Evolutionary conservation across 2,888 invertebrate genomes (phyloP), one percentile per base, ranked within the genome.

Genomic region (Tortrix viridana): DNA sequence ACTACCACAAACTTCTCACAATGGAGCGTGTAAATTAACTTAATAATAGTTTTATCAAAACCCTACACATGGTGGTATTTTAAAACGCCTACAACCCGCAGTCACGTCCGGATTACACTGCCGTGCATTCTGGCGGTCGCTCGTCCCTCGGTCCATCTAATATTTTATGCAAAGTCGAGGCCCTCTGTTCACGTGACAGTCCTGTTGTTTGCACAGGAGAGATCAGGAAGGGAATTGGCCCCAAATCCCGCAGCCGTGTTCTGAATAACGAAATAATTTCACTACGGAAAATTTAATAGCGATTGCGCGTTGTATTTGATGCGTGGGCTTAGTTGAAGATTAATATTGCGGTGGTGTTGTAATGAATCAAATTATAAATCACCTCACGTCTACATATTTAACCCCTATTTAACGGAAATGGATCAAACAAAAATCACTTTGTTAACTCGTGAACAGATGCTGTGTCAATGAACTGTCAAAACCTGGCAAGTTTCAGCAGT

Each of bases 221-320:
- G 88, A 89, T 89, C 89, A 89, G 86, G 87, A 89, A 85, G 85
- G 85, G 88, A 89, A 89, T 89, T 88, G 89, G 77, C 85, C 82
- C 82, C 82, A 86, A 89, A 89, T 88, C 88, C 88, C 73, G 60
- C 67, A 73, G 72, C 74, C 85, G 84, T 84, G 87, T 81, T 78
- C 82, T 77, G 89, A 87, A 89, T 89, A 88, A 85, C 84, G 86
- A 88, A 86, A 81, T 82, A 84, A 88, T 88, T 86, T 85, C 80
- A 83, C 81, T 75, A 65, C 68, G 74, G 70, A 79, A 81, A 82
- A 82, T 85, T 82, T 83, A 81, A 84, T 81, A 80, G 74, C 74
- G 72, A 78, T 32, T 18, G 2, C 49, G 32, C 37, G 20, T 50
- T 50, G 49, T 48, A 18, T 49, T 49, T 32, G 5, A 14, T n/a